Base-by-base conservation (phyloP, 2,888 invertebrate species). In the Gasteruption jaculator region DNA sequence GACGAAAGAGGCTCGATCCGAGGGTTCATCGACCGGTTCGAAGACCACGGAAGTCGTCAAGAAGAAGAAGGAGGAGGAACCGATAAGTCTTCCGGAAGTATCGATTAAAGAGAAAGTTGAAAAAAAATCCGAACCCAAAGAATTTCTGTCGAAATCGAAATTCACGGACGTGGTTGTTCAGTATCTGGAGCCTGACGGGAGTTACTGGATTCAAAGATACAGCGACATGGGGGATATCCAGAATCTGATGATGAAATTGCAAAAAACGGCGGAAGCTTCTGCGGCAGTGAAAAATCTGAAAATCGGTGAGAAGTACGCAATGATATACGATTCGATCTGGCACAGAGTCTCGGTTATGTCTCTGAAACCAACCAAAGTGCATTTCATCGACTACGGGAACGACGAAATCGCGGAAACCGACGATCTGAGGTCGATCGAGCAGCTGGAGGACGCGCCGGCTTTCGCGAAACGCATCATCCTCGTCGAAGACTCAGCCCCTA, bases 341-440 rank as follows among this genome's bases (percentile, higher is more conserved):
- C 56, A 61, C 18, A 47, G 68, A 41, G 61, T 44, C 3, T 10
- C 39, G 1, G 32, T 68, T 11, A 21, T 41, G 3, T 45, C 50
- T 1, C 2, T 49, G 2, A 43, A 51, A 16, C 66, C 66, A 6
- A 4, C 45, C n/a, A 52, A 14, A 1, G 35, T 61, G 2, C 48
- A 49, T 10, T 61, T 46, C 12, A 33, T 64, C 3, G 66, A 66
- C 48, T 65, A 42, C 15, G 66, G 65, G 1, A 54, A 60, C 8
- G 48, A 48, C 1, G 46, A 53, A 18, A n/a, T 30, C 1, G 3
- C 49, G 2, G 14, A 46, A n/a, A 25, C 41, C 4, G n/a, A 42
- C 2, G 52, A 57, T 10, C 44, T 63, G 15, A 55, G 54, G 6
- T 35, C 52, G 8, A 46, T 56, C n/a, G n/a, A 26, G 19, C 34